Evolutionary conservation across 2,113 vertebrate genomes (phyloP), one percentile per base, ranked within the genome.

Genomic region (Lanius collurio): DNA sequence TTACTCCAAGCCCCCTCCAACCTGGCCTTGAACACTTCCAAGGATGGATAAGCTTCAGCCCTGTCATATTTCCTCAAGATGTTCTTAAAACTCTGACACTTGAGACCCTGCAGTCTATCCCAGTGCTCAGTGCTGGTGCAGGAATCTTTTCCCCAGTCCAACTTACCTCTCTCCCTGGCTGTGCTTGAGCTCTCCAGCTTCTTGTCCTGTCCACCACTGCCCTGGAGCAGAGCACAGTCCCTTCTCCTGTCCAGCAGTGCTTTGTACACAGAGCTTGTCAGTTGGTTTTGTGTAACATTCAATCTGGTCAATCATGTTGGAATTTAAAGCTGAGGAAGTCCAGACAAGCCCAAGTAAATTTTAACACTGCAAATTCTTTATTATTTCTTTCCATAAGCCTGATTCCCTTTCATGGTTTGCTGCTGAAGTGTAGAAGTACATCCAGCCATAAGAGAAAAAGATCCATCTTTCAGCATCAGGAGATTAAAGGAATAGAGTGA

Each of bases 401-500:
- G 33, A 74, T 91, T 96, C 44, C 37, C 49, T 95, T 95, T 97
- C 86, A 76, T 81, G 87, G 74, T 84, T 92, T 88, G 87, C 90
- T 93, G 78, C 86, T 91, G 83, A 80, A 73, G 81, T 69, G n/a
- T 46, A 42, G 71, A 93, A 94, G 78, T 78, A 95, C 57, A 91
- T 83, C 50, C 79, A 90, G 89, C 87, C 69, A 13, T 85, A 77
- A 90, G 63, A 87, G 81, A 75, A 70, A 92, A 92, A 90, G 92
- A 93, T 90, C 49, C 81, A 84, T 89, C 96, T 94, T 92, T 90
- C 90, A 91, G 69, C 82, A 84, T 78, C 62, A 49, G 69, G 68
- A 97, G 91, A 96, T 96, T 90, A 96, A 91, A 95, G 81, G 85
- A 94, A 94, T 71, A 81, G 87, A 92, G 56, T 73, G 78, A 93